Percentiles rank a stretch among this genome's conserved stretches.
Evolutionary conservation across 2,113 vertebrate genomes (phyloP).

Genomic region (Oreochromis spilurus): DNA sequence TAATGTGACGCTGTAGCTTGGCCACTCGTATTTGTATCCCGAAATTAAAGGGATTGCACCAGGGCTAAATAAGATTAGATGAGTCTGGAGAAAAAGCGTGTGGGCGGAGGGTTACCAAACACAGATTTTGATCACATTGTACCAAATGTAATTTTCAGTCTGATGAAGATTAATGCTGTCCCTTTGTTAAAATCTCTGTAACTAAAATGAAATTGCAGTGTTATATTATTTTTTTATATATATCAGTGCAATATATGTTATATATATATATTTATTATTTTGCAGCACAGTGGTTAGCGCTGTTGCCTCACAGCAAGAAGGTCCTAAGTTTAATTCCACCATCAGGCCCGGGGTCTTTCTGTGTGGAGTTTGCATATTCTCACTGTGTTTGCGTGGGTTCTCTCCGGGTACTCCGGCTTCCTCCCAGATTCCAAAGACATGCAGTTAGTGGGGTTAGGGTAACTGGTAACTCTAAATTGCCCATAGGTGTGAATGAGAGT

Average conservation of each 20-base stretch:
- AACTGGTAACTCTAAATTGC: background rate
- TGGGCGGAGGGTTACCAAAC: background rate
- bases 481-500: background rate
- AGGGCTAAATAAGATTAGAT: conserved; percentile 23
- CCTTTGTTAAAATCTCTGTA: background rate
- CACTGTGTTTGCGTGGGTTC: background rate
- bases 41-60: conserved; percentile 30
- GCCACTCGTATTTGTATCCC: background rate
- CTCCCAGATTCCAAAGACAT: background rate
- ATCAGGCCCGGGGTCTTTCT: background rate
- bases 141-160: background rate
- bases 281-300: background rate
- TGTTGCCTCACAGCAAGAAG: background rate
- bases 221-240: background rate
- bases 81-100: conserved; percentile 2
- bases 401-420: background rate
- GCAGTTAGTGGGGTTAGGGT: background rate
- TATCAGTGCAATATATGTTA: background rate
- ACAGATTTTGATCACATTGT: background rate
- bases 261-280: background rate
- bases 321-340: background rate
- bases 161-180: background rate
- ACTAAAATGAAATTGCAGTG: background rate
- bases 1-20: background rate
- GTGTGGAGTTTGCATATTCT: background rate